phyloP scores from a whole-genome alignment of 2,888 invertebrate species.

The Linnaemya tessellans region DNA sequence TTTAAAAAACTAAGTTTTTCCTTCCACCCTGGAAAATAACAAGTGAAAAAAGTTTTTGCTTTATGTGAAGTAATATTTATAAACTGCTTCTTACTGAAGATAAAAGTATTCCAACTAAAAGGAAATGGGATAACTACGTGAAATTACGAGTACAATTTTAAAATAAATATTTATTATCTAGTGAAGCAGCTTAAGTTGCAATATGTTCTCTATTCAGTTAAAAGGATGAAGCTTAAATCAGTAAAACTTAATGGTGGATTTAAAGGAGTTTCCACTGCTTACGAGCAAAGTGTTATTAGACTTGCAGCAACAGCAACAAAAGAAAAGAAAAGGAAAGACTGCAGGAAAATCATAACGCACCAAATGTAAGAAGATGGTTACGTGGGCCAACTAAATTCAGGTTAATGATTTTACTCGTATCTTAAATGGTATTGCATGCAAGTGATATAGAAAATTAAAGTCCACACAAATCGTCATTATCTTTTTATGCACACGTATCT shows the following conservation, averaged over 20 bases:
- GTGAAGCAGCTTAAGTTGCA: conserved; percentile 15
- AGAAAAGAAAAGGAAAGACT: neutral
- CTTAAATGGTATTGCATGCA: neutral
- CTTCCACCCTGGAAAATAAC: neutral
- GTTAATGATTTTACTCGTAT: neutral
- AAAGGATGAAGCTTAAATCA: conserved; percentile 34
- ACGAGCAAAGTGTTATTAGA: conserved; percentile 21
- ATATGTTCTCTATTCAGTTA: neutral
- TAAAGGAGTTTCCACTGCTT: conserved; percentile 3
- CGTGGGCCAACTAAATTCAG: neutral
- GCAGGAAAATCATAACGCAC: neutral
- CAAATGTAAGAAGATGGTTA: neutral
- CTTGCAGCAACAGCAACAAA: neutral
- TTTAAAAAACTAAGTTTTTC: neutral
- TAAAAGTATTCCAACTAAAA: conserved; percentile 24
- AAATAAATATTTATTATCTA: conserved; percentile 31
- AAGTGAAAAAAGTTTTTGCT: neutral
- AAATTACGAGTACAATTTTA: neutral
- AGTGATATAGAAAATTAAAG: neutral
- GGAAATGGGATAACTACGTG: neutral
- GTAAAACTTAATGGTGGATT: conserved; percentile 26
- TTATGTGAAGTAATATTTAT: conserved; percentile 12
- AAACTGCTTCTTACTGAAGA: conserved; percentile 42
- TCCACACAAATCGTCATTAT: neutral
- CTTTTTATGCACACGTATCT: neutral